Evolutionary conservation across 2,113 vertebrate genomes (phyloP).

Genomic region (Australoheros scitulus): DNA sequence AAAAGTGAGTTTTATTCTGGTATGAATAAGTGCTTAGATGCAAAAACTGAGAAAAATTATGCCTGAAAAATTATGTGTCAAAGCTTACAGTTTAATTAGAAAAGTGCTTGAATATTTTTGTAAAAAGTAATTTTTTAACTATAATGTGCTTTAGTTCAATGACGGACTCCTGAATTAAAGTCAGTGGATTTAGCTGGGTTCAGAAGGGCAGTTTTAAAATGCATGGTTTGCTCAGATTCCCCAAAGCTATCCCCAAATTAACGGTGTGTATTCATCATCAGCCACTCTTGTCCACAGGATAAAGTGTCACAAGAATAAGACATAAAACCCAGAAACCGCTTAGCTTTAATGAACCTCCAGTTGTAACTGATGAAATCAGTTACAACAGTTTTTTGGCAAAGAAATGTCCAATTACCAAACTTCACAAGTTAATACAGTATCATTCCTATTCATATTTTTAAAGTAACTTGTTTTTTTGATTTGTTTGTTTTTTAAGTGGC

Average conservation of each 20-base stretch:
- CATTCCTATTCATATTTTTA: background rate
- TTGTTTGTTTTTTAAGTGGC: background rate
- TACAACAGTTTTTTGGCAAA: too few relatives aligned
- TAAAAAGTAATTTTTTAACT: background rate
- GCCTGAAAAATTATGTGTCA: background rate
- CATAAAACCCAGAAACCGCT: background rate
- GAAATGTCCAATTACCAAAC: background rate
- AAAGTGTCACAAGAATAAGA: background rate
- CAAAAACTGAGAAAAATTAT: background rate
- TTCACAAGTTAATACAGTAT: background rate
- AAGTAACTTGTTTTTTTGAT: background rate
- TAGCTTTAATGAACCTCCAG: too few relatives aligned
- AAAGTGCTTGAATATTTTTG: background rate
- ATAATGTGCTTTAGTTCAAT: constrained; percentile 23
- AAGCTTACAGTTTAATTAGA: background rate
- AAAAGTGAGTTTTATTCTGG: background rate
- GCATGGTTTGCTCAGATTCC: background rate
- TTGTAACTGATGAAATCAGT: too few relatives aligned
- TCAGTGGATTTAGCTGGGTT: background rate
- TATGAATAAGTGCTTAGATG: background rate
- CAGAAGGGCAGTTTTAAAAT: background rate
- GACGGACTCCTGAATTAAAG: background rate
- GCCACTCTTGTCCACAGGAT: background rate
- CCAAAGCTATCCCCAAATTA: background rate
- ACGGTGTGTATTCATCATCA: background rate